phyloP scores from a whole-genome alignment of 2,797 vertebrate genomes.

The Schizopygopsis pylzovi region DNA sequence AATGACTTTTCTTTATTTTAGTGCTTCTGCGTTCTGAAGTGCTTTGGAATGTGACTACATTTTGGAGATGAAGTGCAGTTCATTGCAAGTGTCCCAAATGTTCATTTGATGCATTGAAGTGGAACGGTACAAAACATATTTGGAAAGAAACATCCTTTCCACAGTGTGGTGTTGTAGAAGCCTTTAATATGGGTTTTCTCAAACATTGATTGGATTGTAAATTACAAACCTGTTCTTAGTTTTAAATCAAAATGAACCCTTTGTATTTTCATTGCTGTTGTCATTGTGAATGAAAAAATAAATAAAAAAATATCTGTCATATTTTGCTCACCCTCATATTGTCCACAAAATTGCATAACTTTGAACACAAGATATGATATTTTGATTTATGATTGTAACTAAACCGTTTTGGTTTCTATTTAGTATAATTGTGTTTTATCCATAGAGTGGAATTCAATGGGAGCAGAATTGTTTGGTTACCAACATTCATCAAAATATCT shows the following conservation, averaged over 20 bases:
- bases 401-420: neutral
- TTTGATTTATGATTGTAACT: neutral
- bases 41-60: slow-evolving; percentile 25
- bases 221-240: neutral
- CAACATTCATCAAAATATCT: neutral
- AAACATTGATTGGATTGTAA: neutral
- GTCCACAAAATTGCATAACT: neutral
- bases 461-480: neutral
- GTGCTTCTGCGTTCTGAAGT: neutral
- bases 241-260: neutral
- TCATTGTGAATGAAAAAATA: no score
- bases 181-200: neutral
- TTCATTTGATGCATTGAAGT: slow-evolving; percentile 28
- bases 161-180: neutral
- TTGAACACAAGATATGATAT: neutral
- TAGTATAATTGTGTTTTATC: neutral
- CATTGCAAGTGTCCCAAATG: neutral
- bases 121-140: slow-evolving; percentile 8
- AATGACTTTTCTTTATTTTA: slow-evolving; percentile 42
- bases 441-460: neutral
- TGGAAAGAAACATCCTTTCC: neutral
- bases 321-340: neutral
- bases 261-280: neutral
- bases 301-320: neutral
- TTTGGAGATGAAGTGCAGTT: slow-evolving; percentile 21